Evolutionary conservation across 1,140 invertebrate genomes (phyloP), one percentile per base, ranked within the genome.

Genomic region (Wasmannia auropunctata): DNA sequence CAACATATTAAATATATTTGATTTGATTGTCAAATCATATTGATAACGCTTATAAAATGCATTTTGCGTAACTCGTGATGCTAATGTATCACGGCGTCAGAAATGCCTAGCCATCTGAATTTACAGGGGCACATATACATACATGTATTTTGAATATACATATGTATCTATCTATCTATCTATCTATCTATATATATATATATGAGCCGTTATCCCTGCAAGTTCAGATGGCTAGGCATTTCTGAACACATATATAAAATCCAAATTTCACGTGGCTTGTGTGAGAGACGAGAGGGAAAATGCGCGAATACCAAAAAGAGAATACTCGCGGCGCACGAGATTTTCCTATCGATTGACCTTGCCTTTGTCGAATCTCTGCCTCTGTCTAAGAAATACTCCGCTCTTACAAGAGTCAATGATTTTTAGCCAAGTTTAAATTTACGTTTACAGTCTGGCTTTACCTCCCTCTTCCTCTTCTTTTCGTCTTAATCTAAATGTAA

Each of bases 311-410:
- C 54, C 46, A 34, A 67, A 34, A 67, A 16, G 16, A 1, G 31
- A 31, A 28, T 46, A 70, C 51, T 58, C 69, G 62, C 34, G 49
- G 25, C 56, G 34, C 31, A 58, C 22, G 62, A 86, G 67, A 46
- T 89, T 87, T 43, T 34, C 51, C 46, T 83, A 89, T 90, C 75
- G 88, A 87, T 81, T 65, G 88, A 90, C 88, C 89, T 90, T 90
- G 89, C 62, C 25, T 83, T 34, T 81, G 80, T 79, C 58, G 28
- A 90, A 90, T 90, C 79, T 87, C 88, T 63, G 62, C 43, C 75
- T 74, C 43, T n/a, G n/a, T n/a, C n/a, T 37, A 85, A 49, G 22
- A 69, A 60, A 16, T 25, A 85, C 56, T 49, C n/a, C 60, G 62
- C 76, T 62, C 58, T 58, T 34, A 43, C 75, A 75, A 85, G 67